A percentile compares a stretch with the other conserved stretches of the same genome.
phyloP scores from a whole-genome alignment of 2,113 vertebrate genomes.

The Tachysurus vachellii region DNA sequence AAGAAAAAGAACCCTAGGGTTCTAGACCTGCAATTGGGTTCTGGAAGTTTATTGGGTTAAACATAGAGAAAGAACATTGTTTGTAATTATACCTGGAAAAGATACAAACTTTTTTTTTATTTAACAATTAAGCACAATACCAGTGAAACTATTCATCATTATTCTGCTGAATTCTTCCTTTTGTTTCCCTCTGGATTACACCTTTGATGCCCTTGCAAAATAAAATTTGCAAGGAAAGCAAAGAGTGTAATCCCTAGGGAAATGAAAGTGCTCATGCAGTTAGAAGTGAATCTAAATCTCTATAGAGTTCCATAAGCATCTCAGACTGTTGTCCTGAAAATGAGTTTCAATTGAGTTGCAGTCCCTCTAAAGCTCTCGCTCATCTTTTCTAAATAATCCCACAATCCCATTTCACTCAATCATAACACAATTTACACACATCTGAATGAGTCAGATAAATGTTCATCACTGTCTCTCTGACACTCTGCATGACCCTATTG shows the following conservation, averaged over 20 bases:
- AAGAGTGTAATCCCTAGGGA: not conserved
- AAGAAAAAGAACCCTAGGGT: not conserved
- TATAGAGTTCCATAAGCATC: not conserved
- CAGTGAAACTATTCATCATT: not conserved
- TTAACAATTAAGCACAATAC: not conserved
- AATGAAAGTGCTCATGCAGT: constrained; percentile 10
- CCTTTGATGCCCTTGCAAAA: not conserved
- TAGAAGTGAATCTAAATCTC: constrained; percentile 21
- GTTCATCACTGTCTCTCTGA: constrained; percentile 25
- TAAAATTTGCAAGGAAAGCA: constrained; percentile 27
- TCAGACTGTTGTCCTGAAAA: constrained; percentile 14
- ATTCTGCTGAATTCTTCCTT: not conserved
- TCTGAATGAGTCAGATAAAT: constrained; percentile 39
- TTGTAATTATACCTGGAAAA: not conserved
- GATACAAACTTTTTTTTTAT: not conserved
- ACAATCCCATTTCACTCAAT: constrained; percentile 24
- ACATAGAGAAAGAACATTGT: not conserved
- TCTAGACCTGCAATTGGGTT: not conserved
- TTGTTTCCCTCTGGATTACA: not conserved
- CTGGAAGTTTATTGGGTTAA: not conserved
- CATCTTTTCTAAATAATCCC: constrained; percentile 18
- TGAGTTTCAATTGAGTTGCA: constrained; percentile 30
- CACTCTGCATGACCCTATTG: not conserved
- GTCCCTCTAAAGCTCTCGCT: not conserved
- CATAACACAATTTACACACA: constrained; percentile 19